Percentiles rank a stretch among this genome's conserved stretches.
Evolutionary conservation across 1,140 invertebrate species (phyloP).

Genomic region (Lasaia peninsularis): DNA sequence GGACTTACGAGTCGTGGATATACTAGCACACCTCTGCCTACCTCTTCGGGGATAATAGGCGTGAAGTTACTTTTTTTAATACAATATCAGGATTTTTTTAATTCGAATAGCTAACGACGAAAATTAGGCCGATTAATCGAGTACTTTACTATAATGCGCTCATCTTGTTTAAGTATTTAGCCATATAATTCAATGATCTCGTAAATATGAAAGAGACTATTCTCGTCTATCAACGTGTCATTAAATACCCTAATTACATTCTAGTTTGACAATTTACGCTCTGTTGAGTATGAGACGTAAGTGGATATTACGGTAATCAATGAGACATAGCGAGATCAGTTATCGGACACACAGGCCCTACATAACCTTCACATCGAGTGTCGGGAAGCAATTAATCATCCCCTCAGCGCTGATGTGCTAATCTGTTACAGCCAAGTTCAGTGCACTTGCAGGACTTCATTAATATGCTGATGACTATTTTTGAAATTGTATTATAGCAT

Average conservation of each 20-base stretch:
- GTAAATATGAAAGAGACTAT: no score
- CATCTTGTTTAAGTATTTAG: no score
- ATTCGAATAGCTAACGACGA: no score
- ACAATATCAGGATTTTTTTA: no score
- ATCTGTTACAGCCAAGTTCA: constrained; percentile 25
- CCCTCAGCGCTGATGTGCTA: constrained; percentile 27
- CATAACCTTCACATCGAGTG: constrained; percentile 21
- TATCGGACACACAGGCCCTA: constrained; percentile 27
- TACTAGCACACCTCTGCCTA: no score
- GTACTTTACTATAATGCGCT: no score
- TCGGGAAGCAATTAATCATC: constrained; percentile 28
- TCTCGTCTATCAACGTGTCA: background rate
- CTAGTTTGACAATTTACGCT: background rate
- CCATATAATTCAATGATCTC: no score
- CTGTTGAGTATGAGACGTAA: constrained; percentile 5
- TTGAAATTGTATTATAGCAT: background rate
- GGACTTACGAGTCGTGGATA: no score
- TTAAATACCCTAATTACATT: constrained; percentile 7
- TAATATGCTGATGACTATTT: background rate
- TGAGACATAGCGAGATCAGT: constrained; percentile 25
- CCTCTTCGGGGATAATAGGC: no score
- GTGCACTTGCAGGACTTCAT: background rate
- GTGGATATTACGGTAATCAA: constrained; percentile 8
- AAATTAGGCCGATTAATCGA: no score
- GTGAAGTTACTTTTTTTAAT: no score